Evolutionary conservation across 2,113 vertebrate species (phyloP).

Genomic region (Erinaceus europaeus): DNA sequence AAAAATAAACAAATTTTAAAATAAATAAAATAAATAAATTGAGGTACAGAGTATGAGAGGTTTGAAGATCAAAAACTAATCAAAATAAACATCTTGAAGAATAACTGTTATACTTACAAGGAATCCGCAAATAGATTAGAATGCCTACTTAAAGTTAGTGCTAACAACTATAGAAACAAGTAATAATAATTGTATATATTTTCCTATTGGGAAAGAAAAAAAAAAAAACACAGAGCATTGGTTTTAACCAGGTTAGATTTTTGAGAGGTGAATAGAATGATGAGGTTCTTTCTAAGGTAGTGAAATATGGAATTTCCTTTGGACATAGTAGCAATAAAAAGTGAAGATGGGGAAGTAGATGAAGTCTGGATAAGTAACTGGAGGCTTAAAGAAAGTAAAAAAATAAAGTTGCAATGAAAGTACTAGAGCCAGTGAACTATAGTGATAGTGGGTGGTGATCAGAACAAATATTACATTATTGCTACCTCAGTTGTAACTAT

Average conservation of each 20-base stretch:
- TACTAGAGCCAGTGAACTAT: not conserved
- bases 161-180: not conserved
- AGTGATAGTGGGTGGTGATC: not conserved
- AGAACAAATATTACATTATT: no score
- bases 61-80: not conserved
- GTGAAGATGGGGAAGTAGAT: no score
- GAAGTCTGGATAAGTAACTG: not conserved
- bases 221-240: not conserved
- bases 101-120: not conserved
- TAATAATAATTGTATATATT: not conserved
- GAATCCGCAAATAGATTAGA: not conserved
- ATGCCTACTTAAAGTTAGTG: not conserved
- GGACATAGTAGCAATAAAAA: not conserved
- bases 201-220: not conserved
- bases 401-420: not conserved
- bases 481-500: no score
- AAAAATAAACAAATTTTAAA: not conserved
- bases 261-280: not conserved
- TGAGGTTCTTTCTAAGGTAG: not conserved
- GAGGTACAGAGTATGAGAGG: not conserved
- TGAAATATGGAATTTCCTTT: not conserved
- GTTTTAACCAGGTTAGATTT: not conserved
- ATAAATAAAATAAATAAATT: not conserved
- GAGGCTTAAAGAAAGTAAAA: not conserved
- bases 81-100: not conserved